phyloP scores from a whole-genome alignment of 64 coral and sea anemone genomes.

The Montipora efflorescens region DNA sequence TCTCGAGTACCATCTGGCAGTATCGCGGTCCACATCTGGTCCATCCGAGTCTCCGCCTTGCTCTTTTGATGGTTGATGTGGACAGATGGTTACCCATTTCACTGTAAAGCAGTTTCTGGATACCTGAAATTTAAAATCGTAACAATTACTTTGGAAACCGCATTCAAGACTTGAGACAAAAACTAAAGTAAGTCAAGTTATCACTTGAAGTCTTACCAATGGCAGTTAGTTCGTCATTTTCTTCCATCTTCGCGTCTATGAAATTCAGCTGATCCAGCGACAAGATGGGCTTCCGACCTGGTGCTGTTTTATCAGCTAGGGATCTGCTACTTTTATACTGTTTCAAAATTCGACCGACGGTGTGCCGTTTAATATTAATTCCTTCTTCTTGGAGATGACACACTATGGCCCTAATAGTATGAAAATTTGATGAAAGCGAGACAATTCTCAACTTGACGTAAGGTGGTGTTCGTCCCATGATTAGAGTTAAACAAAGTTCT shows the following conservation, averaged over 20 bases:
- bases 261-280: neutral
- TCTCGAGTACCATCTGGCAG: slow-evolving; percentile 54
- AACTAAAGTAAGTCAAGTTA: too few relatives aligned
- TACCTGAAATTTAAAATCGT: too few relatives aligned
- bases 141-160: too few relatives aligned
- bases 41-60: slow-evolving; percentile 16
- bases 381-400: neutral
- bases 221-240: slow-evolving; percentile 43
- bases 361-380: neutral
- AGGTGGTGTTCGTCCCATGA: neutral
- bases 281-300: neutral
- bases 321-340: neutral
- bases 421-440: neutral
- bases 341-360: slow-evolving; percentile 13
- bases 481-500: too few relatives aligned
- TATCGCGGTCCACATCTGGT: slow-evolving; percentile 34
- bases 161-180: too few relatives aligned
- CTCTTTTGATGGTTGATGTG: neutral
- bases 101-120: neutral
- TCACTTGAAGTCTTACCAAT: too few relatives aligned
- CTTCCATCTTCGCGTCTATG: slow-evolving; percentile 25
- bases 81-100: neutral
- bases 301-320: neutral
- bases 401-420: neutral
- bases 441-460: slow-evolving; percentile 28